Conservation (phyloP, 2,888 invertebrate species). For the Tetrapedia diversipes region DNA sequence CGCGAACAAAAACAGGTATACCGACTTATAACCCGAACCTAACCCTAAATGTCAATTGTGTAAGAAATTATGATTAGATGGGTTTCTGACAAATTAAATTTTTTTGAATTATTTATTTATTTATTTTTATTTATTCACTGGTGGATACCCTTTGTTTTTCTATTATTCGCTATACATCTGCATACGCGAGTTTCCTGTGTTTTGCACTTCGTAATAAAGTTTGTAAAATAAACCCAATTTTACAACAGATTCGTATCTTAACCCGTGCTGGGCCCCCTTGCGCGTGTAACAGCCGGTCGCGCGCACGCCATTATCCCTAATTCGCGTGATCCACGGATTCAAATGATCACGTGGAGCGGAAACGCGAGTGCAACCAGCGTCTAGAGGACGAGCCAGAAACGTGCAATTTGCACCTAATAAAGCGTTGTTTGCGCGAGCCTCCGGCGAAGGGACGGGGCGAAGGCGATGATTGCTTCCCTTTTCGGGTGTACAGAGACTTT, state of each 20-base stretch:
- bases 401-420: slow-evolving; percentile 74
- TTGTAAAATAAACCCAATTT: too few relatives aligned
- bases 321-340: slow-evolving; percentile 57
- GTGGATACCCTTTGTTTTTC: too few relatives aligned
- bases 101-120: too few relatives aligned
- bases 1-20: background rate
- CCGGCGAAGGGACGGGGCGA: slow-evolving; percentile 35
- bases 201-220: too few relatives aligned
- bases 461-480: slow-evolving; percentile 51
- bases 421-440: slow-evolving; percentile 49
- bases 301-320: slow-evolving; percentile 40
- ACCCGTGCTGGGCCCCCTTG: slow-evolving; percentile 19
- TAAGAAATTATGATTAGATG: background rate
- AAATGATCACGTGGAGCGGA: slow-evolving; percentile 47
- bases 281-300: slow-evolving; percentile 43
- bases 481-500: slow-evolving; percentile 47
- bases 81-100: background rate
- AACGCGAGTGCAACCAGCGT: slow-evolving; percentile 32
- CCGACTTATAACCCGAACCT: too few relatives aligned
- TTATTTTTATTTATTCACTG: too few relatives aligned
- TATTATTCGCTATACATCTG: too few relatives aligned
- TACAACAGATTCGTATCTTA: slow-evolving; percentile 54
- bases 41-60: too few relatives aligned
- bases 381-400: slow-evolving; percentile 26
- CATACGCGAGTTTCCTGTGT: too few relatives aligned